Percentiles rank a stretch among this genome's conserved stretches.
Conservation (phyloP, 2,888 invertebrate species). For the Oscheius sp. region DNA sequence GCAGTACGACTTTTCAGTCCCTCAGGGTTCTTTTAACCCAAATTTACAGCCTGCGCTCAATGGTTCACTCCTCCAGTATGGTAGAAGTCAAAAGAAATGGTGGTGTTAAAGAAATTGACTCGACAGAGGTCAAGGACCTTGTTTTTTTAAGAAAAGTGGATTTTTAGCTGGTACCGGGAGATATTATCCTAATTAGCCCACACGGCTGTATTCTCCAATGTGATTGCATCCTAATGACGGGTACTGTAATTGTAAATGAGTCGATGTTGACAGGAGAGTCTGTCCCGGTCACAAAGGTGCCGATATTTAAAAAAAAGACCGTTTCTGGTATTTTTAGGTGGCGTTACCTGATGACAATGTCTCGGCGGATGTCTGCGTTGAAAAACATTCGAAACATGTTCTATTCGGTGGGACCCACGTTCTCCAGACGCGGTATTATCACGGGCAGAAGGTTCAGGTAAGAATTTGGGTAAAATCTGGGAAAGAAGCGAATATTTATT, state of each 20-base stretch:
- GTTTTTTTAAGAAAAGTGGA: no score
- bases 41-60: constrained; percentile 73
- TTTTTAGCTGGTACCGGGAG: constrained; percentile 80
- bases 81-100: constrained; percentile 78
- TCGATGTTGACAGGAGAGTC: constrained; percentile 95
- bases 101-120: constrained; percentile 42
- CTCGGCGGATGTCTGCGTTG: constrained; percentile 76
- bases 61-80: constrained; percentile 83
- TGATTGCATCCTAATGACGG: constrained; percentile 87
- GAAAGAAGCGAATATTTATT: neutral
- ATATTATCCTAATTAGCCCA: constrained; percentile 80
- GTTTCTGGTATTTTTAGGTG: constrained; percentile 2
- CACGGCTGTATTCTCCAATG: constrained; percentile 82
- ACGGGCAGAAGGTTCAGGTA: constrained; percentile 69
- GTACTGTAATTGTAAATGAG: constrained; percentile 91
- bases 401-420: constrained; percentile 89
- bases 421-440: constrained; percentile 83
- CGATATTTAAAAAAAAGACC: neutral
- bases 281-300: constrained; percentile 87
- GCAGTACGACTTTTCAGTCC: no score
- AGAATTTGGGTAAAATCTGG: neutral
- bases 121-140: constrained; percentile 39
- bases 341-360: constrained; percentile 12
- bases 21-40: neutral
- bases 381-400: constrained; percentile 85